Conservation (phyloP, 2,797 vertebrate genomes). For the Acanthurus leucopareius region DNA sequence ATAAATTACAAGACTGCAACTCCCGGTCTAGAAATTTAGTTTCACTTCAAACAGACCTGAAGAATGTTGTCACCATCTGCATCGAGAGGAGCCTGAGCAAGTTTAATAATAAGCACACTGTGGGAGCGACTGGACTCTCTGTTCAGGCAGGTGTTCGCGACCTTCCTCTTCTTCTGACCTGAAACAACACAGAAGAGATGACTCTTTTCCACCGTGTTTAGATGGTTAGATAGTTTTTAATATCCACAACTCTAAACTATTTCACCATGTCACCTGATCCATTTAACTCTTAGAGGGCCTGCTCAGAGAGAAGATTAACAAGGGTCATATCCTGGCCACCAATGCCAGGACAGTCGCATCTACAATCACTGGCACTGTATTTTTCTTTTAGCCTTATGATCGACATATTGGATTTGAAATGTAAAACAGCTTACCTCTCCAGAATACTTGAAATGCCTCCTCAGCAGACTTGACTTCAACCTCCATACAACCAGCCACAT, state of each 20-base stretch:
- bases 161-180: constrained; percentile 97
- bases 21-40: neutral
- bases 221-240: neutral
- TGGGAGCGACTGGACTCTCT: constrained; percentile 97
- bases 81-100: constrained; percentile 96
- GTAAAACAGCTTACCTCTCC: constrained; percentile 89
- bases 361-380: constrained; percentile 81
- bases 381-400: neutral
- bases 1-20: neutral
- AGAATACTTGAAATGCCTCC: constrained; percentile 98
- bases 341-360: constrained; percentile 85
- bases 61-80: constrained; percentile 94
- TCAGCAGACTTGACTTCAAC: constrained; percentile 97
- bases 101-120: constrained; percentile 95
- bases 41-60: constrained; percentile 85
- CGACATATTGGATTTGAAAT: neutral
- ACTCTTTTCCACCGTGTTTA: neutral
- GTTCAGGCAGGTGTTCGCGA: constrained; percentile 96
- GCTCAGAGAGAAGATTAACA: constrained; percentile 89
- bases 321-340: constrained; percentile 80
- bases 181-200: constrained; percentile 5
- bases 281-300: constrained; percentile 12
- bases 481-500: constrained; percentile 94
- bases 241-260: neutral
- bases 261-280: neutral